Base-by-base conservation (phyloP, 2,797 vertebrate species). In the Alfaro cultratus region DNA sequence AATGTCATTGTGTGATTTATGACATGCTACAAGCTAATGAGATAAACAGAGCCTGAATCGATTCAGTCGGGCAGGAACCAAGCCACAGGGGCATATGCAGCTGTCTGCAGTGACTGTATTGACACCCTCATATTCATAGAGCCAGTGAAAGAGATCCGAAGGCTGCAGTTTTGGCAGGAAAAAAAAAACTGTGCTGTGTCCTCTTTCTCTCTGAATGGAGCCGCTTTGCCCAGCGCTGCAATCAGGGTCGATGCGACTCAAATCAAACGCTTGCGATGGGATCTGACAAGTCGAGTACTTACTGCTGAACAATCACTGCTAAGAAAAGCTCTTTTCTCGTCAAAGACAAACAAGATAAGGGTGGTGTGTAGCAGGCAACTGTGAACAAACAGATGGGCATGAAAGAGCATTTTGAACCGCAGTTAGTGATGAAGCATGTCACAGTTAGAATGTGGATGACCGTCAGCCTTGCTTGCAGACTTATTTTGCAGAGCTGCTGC, bases 41-140 rank as follows among this genome's bases (percentile, higher is more conserved):
- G 93, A 95, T 95, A 94, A 96, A 95, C 93, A 94, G 93, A 94
- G 91, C 88, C 85, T 88, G 84, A 93, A 95, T 95, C 88, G 87
- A 96, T 96, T 92, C 82, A 87, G 89, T 85, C 29, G 47, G 82
- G 84, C 86, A 91, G 87, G 88, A 94, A 93, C 94, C 89, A 85
- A 80, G 93, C 95, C 90, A 87, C 88, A 90, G 91, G 93, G 92
- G 89, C 80, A 87, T 79, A 89, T 80, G 93, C 87, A 92, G 91
- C 88, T 85, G 82, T 87, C 91, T 85, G 92, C 91, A 85, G 80
- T 87, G 92, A 83, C 86, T 86, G 84, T 83, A 90, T 92, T 90
- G 93, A 95, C 91, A 90, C 74, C 83, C 88, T 93, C 86, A 82
- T 91, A 87, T 93, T 90, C 85, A 88, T 73, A 92, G 77, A 85